Evolutionary conservation across 2,113 vertebrate species (phyloP), one percentile per base, ranked within the genome.

Genomic region (Mastomys coucha): DNA sequence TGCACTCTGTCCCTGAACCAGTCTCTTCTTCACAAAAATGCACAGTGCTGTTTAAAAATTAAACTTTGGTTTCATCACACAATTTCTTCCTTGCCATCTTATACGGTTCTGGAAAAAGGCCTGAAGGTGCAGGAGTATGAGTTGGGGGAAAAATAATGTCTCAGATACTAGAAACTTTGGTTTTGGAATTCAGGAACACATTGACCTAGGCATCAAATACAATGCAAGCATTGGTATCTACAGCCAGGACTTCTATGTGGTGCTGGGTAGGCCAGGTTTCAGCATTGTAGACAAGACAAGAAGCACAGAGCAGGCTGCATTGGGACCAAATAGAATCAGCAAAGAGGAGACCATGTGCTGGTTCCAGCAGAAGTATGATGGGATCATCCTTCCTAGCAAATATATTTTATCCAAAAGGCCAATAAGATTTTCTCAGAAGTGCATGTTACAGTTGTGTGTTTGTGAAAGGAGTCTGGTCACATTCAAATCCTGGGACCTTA

Each of bases 341-440:
- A 99, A 99, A 98, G 99, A 99, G 98, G 99, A 99, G 97, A 99
- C 99, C 97, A 99, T 99, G 99, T 99, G 99, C 98, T 99, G 99
- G 99, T 99, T 99, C 98, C 99, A 99, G 98, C 99, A 99, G 94
- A 99, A 99, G 99, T 99, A 99, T 53, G 99, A 99, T 98, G 99
- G 99, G 65, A 99, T 99, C 99, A 99, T 99, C 98, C 99, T 99
- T 98, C 99, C 99, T 96, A 99, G 99, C 89, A 99, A 99, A 98
- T 99, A 98, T 99, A 98, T 95, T 96, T 91, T 95, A 89, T 97
- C 33, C 98, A 99, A 99, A 98, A 96, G 14, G 22, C 7, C n/a
- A 98, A 98, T 99, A 99, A 98, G 98, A n/a, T 93, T 96, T 98
- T 97, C 7, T 96, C 81, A 63, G 39, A 73, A 84, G 5, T 98